Conservation (phyloP, 2,113 vertebrate species). For the Heterotis niloticus region DNA sequence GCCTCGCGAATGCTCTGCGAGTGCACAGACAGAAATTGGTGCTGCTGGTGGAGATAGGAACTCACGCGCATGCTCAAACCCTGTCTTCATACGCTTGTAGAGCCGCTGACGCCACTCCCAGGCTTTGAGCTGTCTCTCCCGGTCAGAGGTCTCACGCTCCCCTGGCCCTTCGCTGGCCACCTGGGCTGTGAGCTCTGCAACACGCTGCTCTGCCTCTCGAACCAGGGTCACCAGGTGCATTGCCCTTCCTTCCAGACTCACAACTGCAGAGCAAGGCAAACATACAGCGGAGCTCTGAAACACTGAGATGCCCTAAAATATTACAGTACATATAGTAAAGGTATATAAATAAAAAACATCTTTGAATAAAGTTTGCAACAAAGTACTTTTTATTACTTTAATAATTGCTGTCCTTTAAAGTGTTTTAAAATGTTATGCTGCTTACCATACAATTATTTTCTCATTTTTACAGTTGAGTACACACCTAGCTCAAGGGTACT, state of each 20-base stretch:
- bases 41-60: slow-evolving; percentile 27
- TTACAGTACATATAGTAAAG: too few relatives aligned
- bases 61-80: slow-evolving; percentile 86
- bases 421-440: too few relatives aligned
- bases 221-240: slow-evolving; percentile 78
- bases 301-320: not conserved
- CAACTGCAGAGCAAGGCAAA: slow-evolving; percentile 54
- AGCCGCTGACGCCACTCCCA: slow-evolving; percentile 87
- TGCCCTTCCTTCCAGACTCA: slow-evolving; percentile 78
- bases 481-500: too few relatives aligned
- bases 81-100: slow-evolving; percentile 84
- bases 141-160: slow-evolving; percentile 65
- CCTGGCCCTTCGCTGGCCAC: slow-evolving; percentile 67
- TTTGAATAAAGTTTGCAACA: too few relatives aligned
- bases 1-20: not conserved
- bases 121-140: slow-evolving; percentile 78
- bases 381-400: too few relatives aligned
- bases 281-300: not conserved
- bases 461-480: too few relatives aligned
- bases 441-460: too few relatives aligned
- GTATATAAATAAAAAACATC: too few relatives aligned
- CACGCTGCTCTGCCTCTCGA: slow-evolving; percentile 79
- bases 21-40: not conserved
- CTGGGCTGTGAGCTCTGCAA: slow-evolving; percentile 70
- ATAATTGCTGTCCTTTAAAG: too few relatives aligned